phyloP scores from a whole-genome alignment of 2,113 vertebrate species.

The Ploceus nigricollis region DNA sequence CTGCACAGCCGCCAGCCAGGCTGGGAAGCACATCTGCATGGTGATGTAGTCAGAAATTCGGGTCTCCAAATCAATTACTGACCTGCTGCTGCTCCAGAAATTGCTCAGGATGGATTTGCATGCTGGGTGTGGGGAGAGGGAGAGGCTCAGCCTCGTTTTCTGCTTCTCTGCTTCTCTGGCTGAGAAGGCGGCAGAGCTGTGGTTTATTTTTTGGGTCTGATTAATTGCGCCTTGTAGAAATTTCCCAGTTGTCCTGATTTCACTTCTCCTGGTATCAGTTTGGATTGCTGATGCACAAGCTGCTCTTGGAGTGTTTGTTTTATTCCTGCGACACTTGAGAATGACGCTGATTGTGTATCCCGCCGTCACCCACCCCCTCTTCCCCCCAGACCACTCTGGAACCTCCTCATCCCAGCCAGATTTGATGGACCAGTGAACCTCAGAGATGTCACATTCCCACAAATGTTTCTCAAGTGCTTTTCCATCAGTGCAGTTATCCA shows the following conservation, averaged over 20 bases:
- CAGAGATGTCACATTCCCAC: not conserved
- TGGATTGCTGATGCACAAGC: not conserved
- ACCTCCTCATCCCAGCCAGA: not conserved
- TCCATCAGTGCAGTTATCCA: not conserved
- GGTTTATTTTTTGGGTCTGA: not conserved
- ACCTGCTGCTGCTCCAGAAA: not conserved
- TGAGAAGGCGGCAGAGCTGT: not conserved
- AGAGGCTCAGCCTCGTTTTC: not conserved
- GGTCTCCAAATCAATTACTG: constrained; percentile 17
- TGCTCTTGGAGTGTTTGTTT: not conserved
- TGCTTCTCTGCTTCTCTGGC: not conserved
- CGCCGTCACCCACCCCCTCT: not conserved
- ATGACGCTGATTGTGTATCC: not conserved
- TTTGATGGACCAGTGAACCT: not conserved
- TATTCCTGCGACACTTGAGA: fast-evolving
- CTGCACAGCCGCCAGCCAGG: fast-evolving
- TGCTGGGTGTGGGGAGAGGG: not conserved
- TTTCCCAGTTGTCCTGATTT: not conserved
- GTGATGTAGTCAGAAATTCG: not conserved
- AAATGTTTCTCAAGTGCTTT: not conserved
- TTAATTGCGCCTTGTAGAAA: not conserved
- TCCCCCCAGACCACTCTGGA: not conserved
- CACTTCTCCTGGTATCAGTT: not conserved
- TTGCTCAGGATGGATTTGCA: not conserved
- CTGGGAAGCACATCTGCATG: not conserved